Evolutionary conservation across 35 echinoderm and acorn worm genomes (phyloP).

Genomic region (Stichopus chloronotus): DNA sequence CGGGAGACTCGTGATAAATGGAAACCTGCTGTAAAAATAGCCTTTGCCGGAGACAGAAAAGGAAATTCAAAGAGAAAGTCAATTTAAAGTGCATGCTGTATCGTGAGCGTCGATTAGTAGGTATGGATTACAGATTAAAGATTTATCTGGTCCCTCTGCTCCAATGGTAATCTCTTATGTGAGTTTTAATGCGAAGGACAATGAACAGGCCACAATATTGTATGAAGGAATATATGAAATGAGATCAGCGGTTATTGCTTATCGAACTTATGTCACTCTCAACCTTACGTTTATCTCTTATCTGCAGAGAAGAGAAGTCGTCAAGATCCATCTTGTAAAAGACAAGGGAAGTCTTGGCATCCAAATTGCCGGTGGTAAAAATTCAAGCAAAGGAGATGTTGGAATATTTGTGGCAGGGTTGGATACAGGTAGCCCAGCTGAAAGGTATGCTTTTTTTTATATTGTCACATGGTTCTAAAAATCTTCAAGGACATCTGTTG

Average conservation of each 20-base stretch:
- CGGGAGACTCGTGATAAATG: no score
- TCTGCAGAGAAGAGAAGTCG: slow-evolving; percentile 88
- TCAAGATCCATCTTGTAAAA: slow-evolving; percentile 96
- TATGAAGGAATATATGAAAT: background rate
- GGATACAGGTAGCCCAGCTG: slow-evolving; percentile 83
- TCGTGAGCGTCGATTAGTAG: no score
- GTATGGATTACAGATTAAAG: no score
- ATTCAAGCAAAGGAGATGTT: slow-evolving; percentile 96
- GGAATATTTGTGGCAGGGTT: slow-evolving; percentile 95
- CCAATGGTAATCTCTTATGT: no score
- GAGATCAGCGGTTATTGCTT: background rate
- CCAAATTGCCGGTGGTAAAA: slow-evolving; percentile 95
- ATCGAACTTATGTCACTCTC: background rate
- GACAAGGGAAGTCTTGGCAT: slow-evolving; percentile 87
- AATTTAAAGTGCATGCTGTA: no score
- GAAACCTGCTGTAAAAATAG: no score
- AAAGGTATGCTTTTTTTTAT: slow-evolving; percentile 58
- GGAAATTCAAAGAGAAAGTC: no score
- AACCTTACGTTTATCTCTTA: slow-evolving; percentile 31
- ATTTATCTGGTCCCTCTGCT: no score
- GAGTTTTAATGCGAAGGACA: background rate
- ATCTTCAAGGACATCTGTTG: no score
- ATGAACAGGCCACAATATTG: background rate
- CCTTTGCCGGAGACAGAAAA: no score
- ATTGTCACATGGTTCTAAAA: no score